Base-by-base conservation (phyloP, 1,140 invertebrate species). In the Panonychus citri region DNA sequence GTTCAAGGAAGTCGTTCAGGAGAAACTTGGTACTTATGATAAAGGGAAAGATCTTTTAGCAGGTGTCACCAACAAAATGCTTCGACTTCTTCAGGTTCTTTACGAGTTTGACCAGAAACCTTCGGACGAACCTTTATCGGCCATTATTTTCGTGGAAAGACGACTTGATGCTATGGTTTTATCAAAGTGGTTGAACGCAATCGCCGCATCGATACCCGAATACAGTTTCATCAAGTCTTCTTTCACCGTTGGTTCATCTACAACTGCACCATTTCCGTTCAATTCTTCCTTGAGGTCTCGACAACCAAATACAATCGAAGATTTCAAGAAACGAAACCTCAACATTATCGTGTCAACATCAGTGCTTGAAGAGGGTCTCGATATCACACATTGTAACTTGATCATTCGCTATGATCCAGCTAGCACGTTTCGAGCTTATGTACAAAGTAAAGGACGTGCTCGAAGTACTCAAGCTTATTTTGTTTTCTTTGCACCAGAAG, bases 281-380 rank as follows among this genome's bases (percentile, higher is more conserved):
- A 24, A 19, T 46, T 46, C 42, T 17, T 17, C 5, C 5, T 19
- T 24, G 4, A n/a, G 21, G 17, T 34, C 30, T 19, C 78, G 78
- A 56, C 86, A 93, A 66, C 88, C 93, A 67, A 85, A 93, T 63
- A 82, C 88, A 13, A 67, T 97, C 1, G 61, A 67, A 19, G 81
- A 80, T 60, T 98, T 97, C 70, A 77, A 91, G n/a, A 84, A 64
- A 27, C 80, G 85, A 60, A 85, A 94, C 66, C 85, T 88, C 64
- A 99, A 99, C 72, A 71, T 97, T 15, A 73, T 99, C 26, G 77
- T 98, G 51, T 80, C 88, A 1, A 85, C 83, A 26, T 75, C 75
- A 57, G 76, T 86, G 19, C 66, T 87, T 8, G 85, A 90, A 68
- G 83, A 88, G 70, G 84, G 85, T 12, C 74, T 90, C n/a, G 85